Conservation (phyloP, 1,140 invertebrate genomes). For the Dryas iulia region DNA sequence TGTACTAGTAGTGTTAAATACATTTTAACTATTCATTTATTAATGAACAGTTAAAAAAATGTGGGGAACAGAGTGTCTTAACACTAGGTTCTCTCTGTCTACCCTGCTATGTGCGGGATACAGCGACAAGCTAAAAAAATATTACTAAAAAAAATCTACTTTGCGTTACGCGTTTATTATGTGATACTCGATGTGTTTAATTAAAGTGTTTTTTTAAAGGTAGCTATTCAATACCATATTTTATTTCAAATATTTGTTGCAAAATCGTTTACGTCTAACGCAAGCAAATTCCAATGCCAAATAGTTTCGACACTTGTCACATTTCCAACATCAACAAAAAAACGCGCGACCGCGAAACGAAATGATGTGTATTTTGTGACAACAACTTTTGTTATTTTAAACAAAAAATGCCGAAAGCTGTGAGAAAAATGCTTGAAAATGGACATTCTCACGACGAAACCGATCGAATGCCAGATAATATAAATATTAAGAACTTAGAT, state of each 20-base stretch:
- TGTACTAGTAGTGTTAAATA: no score
- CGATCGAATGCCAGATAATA: slow-evolving; percentile 68
- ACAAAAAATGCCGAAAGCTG: slow-evolving; percentile 54
- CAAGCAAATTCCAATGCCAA: not conserved
- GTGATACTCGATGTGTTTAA: no score
- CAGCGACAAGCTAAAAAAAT: no score
- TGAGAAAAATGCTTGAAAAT: slow-evolving; percentile 55
- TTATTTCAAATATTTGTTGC: not conserved
- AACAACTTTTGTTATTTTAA: not conserved
- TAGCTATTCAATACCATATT: not conserved
- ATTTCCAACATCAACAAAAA: not conserved
- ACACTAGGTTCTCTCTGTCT: no score
- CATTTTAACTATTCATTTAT: no score
- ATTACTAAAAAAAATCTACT: no score
- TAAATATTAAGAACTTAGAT: slow-evolving; percentile 61
- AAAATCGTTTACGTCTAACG: not conserved
- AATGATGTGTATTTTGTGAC: slow-evolving; percentile 8
- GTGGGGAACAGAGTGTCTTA: no score
- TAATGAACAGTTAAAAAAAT: no score
- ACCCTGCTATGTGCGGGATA: no score
- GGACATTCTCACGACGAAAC: slow-evolving; percentile 63
- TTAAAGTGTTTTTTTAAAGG: no score
- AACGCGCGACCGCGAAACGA: slow-evolving; percentile 3
- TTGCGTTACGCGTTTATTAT: no score
- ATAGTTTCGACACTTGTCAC: not conserved